A percentile compares a stretch with the other conserved stretches of the same genome.
These are phyloP conservation scores for Chaetops frenatus DNA, from an alignment of 2,113 vertebrate species.

Conservation along the genomic window DNA sequence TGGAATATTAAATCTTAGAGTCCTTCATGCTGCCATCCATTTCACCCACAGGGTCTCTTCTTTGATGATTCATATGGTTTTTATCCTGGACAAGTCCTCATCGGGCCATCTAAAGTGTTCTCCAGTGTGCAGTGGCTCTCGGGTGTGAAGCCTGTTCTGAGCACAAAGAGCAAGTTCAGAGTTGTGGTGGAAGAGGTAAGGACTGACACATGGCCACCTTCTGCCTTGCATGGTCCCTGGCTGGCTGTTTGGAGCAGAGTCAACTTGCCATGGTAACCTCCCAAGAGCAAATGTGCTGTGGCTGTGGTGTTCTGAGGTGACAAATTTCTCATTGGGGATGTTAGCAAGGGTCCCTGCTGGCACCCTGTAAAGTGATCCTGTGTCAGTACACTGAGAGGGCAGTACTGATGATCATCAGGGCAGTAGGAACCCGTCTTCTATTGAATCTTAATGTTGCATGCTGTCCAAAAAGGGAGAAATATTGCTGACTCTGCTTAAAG, in stretches of 20 bases:
- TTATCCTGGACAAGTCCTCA: conserved; percentile 97
- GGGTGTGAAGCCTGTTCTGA: conserved; percentile 93
- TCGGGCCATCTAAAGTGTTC: conserved; percentile 95
- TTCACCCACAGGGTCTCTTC: conserved; percentile 85
- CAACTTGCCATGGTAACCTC: not conserved
- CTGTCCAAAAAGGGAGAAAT: not conserved
- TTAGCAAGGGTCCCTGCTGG: not conserved
- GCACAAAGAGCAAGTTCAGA: conserved; percentile 97
- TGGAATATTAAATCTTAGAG: not conserved
- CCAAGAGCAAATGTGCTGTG: not conserved
- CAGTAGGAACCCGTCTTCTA: not conserved
- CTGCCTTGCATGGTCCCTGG: not conserved
- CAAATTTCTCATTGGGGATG: not conserved
- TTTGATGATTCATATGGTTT: conserved; percentile 97
- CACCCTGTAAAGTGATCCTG: not conserved
- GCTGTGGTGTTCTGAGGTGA: not conserved
- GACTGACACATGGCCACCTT: not conserved
- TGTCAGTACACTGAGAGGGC: not conserved
- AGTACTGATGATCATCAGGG: not conserved
- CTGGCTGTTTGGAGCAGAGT: not conserved
- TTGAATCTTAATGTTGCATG: not conserved
- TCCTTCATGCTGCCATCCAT: not conserved
- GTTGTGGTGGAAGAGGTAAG: conserved; percentile 96
- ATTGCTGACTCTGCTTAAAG: not conserved
- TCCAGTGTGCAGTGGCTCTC: conserved; percentile 97